Base-by-base conservation (phyloP, 2,888 invertebrate genomes). In the Drosophila nr. perissopoda region DNA sequence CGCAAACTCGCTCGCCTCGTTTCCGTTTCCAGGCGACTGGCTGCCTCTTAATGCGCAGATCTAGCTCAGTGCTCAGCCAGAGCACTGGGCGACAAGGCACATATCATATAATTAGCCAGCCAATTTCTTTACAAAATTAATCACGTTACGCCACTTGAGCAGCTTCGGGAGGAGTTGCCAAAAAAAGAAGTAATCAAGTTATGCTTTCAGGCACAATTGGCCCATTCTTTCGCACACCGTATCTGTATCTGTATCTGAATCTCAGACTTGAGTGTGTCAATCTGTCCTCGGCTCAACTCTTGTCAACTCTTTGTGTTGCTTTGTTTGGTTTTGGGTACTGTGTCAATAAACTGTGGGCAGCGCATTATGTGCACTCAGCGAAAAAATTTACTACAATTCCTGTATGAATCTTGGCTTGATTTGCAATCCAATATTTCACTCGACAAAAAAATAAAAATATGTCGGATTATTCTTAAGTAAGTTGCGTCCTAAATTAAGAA, bases 21-120 rank as follows among this genome's bases (percentile, higher is more conserved):
- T 87, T 87, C 90, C 89, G 90, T 81, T 85, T 85, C 70, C 76
- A 80, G 65, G 56, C 74, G 79, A 59, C 57, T 57, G 57, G 40
- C 57, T 79, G 74, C 54, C 62, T 66, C 58, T 64, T 53, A 79
- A 77, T 81, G 84, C 80, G 52, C 70, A 71, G 40, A 61, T 70
- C 65, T 71, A 49, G 69, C 70, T 58, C 51, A 29, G 48, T 27
- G 78, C 70, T 74, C 72, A 76, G 42, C 49, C 57, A n/a, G 42
- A 76, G 54, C 65, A 74, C 74, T 77, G 11, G n/a, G 25, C 33
- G 33, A 33, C 33, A 33, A 33, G 33, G 11, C 33, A 11, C 33
- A 33, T 11, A 33, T 33, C 11, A 33, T 33, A 33, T 33, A 33
- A 33, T 33, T 33, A 33, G 33, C 77, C 69, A 27, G 64, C 52